Evolutionary conservation across 1,140 invertebrate species (phyloP).

Genomic region (Mycetomoellerius zeteki): DNA sequence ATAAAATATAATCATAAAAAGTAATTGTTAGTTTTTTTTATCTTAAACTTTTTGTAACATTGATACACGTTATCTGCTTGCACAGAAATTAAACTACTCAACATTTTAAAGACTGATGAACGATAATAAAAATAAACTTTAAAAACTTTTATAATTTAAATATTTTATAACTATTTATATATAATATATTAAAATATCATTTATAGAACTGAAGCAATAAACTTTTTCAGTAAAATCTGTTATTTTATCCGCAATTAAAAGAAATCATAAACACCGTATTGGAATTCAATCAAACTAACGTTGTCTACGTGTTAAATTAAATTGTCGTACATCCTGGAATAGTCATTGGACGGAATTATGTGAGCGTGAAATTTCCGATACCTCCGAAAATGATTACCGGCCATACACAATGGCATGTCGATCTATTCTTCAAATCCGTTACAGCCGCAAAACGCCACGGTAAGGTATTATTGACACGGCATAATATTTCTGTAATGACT

Average conservation of each 20-base stretch:
- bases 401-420: slow-evolving; percentile 13
- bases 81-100: not conserved
- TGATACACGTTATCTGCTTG: not conserved
- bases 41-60: not conserved
- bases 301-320: not conserved
- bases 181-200: not conserved
- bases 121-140: not conserved
- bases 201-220: not conserved
- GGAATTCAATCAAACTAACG: not conserved
- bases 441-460: slow-evolving; percentile 8
- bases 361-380: slow-evolving; percentile 20
- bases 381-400: slow-evolving; percentile 20
- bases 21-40: not conserved
- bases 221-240: not conserved
- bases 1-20: not conserved
- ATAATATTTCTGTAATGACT: slow-evolving; percentile 45
- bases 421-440: slow-evolving; percentile 2
- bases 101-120: not conserved
- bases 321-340: not conserved
- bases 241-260: not conserved
- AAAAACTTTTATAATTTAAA: not conserved
- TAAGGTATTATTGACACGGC: slow-evolving; percentile 41
- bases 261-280: not conserved
- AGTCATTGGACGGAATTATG: not conserved
- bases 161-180: not conserved